phyloP scores from a whole-genome alignment of 92 coral and sea anemone genomes.

The Zoanthus sociatus region DNA sequence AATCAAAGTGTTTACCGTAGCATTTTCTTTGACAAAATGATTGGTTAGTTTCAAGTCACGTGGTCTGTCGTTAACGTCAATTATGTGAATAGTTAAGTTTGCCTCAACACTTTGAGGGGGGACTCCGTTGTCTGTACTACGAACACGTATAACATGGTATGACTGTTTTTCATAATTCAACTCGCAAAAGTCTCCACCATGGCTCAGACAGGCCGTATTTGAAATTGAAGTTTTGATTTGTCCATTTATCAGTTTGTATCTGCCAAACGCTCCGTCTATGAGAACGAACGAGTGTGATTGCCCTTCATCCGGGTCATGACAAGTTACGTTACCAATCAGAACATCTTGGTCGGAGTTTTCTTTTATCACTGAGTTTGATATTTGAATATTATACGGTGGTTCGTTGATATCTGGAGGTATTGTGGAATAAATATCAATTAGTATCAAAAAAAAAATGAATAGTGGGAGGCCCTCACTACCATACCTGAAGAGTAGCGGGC shows the following conservation, averaged over 20 bases:
- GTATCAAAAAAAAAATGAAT: neutral
- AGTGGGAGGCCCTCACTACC: neutral
- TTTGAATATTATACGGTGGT: constrained; percentile 70
- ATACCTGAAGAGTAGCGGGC: no score
- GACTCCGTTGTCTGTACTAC: constrained; percentile 88
- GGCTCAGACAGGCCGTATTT: constrained; percentile 71
- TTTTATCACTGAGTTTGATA: constrained; percentile 66
- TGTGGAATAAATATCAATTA: neutral
- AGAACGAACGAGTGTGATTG: constrained; percentile 83
- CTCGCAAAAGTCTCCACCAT: constrained; percentile 85
- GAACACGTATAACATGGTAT: constrained; percentile 81
- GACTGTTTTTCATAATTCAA: constrained; percentile 81
- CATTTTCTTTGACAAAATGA: constrained; percentile 86
- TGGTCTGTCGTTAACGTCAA: constrained; percentile 94
- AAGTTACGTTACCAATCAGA: constrained; percentile 69
- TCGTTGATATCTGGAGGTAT: constrained; percentile 86
- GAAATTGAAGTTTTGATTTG: constrained; percentile 75
- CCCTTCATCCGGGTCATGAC: constrained; percentile 83
- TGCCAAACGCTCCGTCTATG: constrained; percentile 77
- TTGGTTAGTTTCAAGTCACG: constrained; percentile 83
- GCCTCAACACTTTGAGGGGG: constrained; percentile 77
- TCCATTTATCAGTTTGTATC: constrained; percentile 79
- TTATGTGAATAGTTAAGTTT: constrained; percentile 69
- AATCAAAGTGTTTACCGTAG: constrained; percentile 71
- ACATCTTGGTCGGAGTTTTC: constrained; percentile 84